These are phyloP conservation scores for Urocynchramus pylzowi DNA, from an alignment of 2,113 vertebrate species.

Conservation along the genomic window DNA sequence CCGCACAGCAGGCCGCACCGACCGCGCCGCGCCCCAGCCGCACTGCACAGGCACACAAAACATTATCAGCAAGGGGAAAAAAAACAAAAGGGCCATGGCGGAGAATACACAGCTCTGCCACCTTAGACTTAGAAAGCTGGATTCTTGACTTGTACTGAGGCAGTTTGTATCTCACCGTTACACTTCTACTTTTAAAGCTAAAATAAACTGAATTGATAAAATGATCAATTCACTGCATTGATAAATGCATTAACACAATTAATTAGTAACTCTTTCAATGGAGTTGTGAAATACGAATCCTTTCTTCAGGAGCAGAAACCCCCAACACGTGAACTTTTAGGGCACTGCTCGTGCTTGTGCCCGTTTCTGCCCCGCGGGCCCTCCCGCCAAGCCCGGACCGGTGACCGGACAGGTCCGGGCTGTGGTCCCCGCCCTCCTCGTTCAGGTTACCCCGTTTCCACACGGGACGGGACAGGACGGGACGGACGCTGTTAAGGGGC, in stretches of 20 bases:
- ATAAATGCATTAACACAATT: background rate
- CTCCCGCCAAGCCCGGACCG: accelerated
- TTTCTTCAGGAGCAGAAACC: background rate
- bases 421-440: accelerated
- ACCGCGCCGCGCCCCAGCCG: too few species aligned
- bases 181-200: background rate
- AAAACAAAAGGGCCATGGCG: accelerated
- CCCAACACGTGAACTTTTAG: accelerated
- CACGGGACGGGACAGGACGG: accelerated
- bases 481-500: accelerated
- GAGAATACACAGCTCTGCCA: background rate
- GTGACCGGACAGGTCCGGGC: accelerated
- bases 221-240: background rate
- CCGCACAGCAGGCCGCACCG: too few species aligned
- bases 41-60: accelerated
- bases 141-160: background rate
- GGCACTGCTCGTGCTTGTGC: accelerated
- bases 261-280: background rate
- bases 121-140: accelerated
- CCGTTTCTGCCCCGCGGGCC: accelerated
- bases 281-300: accelerated
- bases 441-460: too few species aligned
- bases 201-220: too few species aligned
- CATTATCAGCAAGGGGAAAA: accelerated
- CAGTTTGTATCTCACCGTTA: accelerated